These are phyloP conservation scores for Ophraella communa DNA, from an alignment of 2,888 invertebrate genomes.

Conservation along the genomic window DNA sequence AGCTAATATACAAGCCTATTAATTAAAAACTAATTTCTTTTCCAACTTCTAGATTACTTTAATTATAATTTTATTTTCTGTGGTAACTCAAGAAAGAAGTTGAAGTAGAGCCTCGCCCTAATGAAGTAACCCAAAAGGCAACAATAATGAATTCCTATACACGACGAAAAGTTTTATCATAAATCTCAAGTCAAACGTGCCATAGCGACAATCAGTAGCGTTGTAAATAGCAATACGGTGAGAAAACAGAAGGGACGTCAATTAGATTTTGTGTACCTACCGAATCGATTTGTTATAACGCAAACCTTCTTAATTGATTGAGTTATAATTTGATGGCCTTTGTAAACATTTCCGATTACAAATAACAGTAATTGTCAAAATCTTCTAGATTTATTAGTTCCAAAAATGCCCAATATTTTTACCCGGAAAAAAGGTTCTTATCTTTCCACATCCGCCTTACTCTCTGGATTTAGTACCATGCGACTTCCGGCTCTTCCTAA, in stretches of 20 bases:
- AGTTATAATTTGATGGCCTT: neutral
- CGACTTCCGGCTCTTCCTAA: too few relatives aligned
- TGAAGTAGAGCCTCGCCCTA: neutral
- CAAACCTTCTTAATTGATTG: slow-evolving; percentile 3
- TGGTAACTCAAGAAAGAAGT: neutral
- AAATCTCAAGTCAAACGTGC: slow-evolving; percentile 14
- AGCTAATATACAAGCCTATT: too few relatives aligned
- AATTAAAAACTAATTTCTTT: too few relatives aligned
- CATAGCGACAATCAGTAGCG: neutral
- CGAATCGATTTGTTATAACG: slow-evolving; percentile 3
- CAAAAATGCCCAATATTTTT: too few relatives aligned
- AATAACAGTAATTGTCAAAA: too few relatives aligned
- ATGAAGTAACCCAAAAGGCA: neutral
- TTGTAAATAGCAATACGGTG: neutral
- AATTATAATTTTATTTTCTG: too few relatives aligned
- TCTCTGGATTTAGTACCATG: too few relatives aligned
- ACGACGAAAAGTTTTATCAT: slow-evolving; percentile 7
- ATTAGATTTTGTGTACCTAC: slow-evolving; percentile 10
- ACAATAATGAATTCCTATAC: slow-evolving; percentile 9
- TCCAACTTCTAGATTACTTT: neutral
- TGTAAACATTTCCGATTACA: neutral
- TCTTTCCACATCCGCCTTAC: too few relatives aligned
- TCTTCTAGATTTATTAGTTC: too few relatives aligned
- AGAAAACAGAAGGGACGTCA: slow-evolving; percentile 12
- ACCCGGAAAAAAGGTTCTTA: too few relatives aligned